These are phyloP conservation scores for Eulithis testata DNA, from an alignment of 2,888 invertebrate genomes.

Conservation along the genomic window DNA sequence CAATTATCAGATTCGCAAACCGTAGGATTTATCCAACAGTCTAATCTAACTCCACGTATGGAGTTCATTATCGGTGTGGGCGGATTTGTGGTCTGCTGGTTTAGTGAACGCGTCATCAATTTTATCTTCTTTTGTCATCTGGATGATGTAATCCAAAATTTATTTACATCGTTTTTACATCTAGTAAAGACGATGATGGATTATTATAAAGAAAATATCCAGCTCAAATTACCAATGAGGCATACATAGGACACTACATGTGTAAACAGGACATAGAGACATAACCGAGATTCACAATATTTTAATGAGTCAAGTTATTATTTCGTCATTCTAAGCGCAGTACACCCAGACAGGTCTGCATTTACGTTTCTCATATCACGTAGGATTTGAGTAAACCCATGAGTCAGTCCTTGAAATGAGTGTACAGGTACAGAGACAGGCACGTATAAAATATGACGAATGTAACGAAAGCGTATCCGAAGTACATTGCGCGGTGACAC, in stretches of 20 bases:
- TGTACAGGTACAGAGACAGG: not conserved
- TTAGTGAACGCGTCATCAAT: conserved; percentile 1
- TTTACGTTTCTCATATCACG: conserved; percentile 19
- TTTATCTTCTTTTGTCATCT: not conserved
- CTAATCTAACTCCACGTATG: not conserved
- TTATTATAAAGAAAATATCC: no score
- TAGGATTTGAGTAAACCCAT: conserved; percentile 2
- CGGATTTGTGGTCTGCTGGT: conserved; percentile 35
- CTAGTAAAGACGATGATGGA: no score
- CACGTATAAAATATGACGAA: no score
- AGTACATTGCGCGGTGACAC: no score
- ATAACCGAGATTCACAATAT: conserved; percentile 1
- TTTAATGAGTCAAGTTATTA: conserved; percentile 1
- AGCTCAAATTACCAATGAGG: no score
- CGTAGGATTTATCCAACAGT: not conserved
- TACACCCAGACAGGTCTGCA: not conserved
- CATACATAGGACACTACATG: no score
- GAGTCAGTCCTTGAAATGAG: conserved; percentile 20
- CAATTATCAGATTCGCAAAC: no score
- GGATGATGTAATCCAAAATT: not conserved
- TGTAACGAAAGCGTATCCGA: no score
- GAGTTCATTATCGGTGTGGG: conserved; percentile 25
- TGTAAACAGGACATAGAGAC: no score
- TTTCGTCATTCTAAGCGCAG: conserved; percentile 8
- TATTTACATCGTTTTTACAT: not conserved